Evolutionary conservation across 2,888 invertebrate genomes (phyloP).

Genomic region (Tiphia femorata): DNA sequence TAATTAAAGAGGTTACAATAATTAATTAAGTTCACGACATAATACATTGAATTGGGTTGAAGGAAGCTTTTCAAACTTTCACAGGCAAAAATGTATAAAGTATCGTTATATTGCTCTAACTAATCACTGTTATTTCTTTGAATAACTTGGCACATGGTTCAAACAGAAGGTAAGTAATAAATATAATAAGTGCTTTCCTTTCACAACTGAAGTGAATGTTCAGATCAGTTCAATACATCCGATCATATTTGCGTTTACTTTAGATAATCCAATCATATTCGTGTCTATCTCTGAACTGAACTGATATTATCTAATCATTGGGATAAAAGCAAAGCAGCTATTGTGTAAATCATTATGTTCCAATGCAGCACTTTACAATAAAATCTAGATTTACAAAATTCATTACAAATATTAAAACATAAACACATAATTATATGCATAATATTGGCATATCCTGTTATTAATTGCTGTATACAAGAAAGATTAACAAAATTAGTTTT

Average conservation of each 20-base stretch:
- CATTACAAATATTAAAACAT: conserved; percentile 15
- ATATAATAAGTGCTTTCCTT: neutral
- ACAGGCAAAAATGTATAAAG: neutral
- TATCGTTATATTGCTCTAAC: neutral
- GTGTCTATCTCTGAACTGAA: too few species aligned
- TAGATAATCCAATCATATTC: too few species aligned
- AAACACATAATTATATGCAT: conserved; percentile 7
- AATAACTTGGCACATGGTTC: neutral
- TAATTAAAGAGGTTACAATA: neutral
- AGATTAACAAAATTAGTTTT: conserved; percentile 6
- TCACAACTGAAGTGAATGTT: neutral
- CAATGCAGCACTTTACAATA: conserved; percentile 42
- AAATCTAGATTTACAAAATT: conserved; percentile 1
- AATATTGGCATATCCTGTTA: conserved; percentile 13
- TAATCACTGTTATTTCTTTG: neutral
- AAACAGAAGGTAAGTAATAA: neutral
- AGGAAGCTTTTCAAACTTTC: neutral
- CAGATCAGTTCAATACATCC: too few species aligned
- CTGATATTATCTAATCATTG: too few species aligned
- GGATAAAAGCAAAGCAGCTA: too few species aligned
- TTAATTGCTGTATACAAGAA: conserved; percentile 2
- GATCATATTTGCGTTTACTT: too few species aligned
- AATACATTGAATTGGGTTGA: neutral
- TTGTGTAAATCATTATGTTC: too few species aligned
- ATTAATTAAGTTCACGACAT: too few species aligned